Evolutionary conservation across 1,140 invertebrate species (phyloP).

Genomic region (Neodiprion virginianus): DNA sequence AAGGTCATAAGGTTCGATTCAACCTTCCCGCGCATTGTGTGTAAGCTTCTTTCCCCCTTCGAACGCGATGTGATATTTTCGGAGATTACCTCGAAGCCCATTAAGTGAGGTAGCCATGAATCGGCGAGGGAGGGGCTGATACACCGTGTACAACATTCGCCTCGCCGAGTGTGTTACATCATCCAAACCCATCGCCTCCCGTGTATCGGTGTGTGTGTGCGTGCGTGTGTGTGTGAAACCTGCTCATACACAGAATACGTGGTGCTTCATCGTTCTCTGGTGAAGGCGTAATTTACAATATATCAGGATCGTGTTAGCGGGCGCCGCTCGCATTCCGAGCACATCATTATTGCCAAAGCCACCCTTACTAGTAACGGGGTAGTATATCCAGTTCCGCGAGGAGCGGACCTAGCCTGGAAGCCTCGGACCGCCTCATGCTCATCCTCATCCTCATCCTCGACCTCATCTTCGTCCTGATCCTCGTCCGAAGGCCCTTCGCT

Average conservation of each 20-base stretch:
- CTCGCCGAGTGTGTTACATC: neutral
- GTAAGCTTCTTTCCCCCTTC: too few species aligned
- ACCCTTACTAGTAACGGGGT: neutral
- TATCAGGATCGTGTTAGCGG: conserved; percentile 13
- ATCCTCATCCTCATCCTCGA: too few species aligned
- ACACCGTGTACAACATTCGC: neutral
- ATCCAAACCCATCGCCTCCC: too few species aligned
- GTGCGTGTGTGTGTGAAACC: neutral
- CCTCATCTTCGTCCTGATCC: neutral
- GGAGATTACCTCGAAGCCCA: conserved; percentile 1
- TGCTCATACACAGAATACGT: neutral
- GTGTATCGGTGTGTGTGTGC: too few species aligned
- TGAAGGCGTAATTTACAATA: conserved; percentile 13
- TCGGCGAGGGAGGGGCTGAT: neutral
- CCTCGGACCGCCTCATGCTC: too few species aligned
- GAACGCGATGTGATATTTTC: neutral
- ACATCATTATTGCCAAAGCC: conserved; percentile 15
- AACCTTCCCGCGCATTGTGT: too few species aligned
- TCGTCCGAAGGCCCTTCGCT: neutral
- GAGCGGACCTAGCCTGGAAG: too few species aligned
- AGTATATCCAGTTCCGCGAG: neutral
- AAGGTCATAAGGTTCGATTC: neutral
- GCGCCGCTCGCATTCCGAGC: conserved; percentile 13
- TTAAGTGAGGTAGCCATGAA: neutral
- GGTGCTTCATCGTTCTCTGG: neutral